Evolutionary conservation across 2,113 vertebrate genomes (phyloP), one percentile per base, ranked within the genome.

Genomic region (Nycticebus coucang): DNA sequence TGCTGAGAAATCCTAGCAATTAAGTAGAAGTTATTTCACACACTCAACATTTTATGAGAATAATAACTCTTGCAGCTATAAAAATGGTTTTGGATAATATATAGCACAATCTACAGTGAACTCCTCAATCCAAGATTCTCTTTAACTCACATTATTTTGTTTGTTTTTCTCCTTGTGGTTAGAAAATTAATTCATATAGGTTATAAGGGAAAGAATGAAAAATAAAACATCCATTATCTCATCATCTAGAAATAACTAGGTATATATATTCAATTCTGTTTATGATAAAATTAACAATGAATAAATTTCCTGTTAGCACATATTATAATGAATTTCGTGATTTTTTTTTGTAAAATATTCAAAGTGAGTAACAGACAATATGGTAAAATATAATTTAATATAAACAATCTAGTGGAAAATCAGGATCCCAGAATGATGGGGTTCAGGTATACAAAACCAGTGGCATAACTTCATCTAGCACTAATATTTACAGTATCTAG

Each of bases 261-360:
- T 89, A 41, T n/a, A 64, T 28, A 37, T 60, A 62, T 64, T 94
- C 28, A 45, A 53, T 81, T 7, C 5, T 59, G 28, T 69, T 80
- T 84, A 60, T 78, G 50, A 14, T 89, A 57, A 15, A 79, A 62
- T 75, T 24, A 86, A 95, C 90, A 95, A 37, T 45, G 9, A 74
- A 55, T 87, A 97, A 87, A 83, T 26, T 8, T 78, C 9, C 15
- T 59, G 7, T 89, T 57, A 59, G 0, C 21, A 80, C 1, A 45
- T 35, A 91, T 59, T 79, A 35, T 50, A 83, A 89, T 41, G 30
- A 85, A 17, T 33, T 45, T 80, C 7, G 26, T 50, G 64, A 13
- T 83, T 93, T 89, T 71, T 89, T 71, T 57, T 95, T 77, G 75
- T 72, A 78, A 96, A 88, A 86, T 78, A 69, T n/a, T 57, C 33